phyloP scores from a whole-genome alignment of 2,888 invertebrate species.

The Drosophila paucipuncta region DNA sequence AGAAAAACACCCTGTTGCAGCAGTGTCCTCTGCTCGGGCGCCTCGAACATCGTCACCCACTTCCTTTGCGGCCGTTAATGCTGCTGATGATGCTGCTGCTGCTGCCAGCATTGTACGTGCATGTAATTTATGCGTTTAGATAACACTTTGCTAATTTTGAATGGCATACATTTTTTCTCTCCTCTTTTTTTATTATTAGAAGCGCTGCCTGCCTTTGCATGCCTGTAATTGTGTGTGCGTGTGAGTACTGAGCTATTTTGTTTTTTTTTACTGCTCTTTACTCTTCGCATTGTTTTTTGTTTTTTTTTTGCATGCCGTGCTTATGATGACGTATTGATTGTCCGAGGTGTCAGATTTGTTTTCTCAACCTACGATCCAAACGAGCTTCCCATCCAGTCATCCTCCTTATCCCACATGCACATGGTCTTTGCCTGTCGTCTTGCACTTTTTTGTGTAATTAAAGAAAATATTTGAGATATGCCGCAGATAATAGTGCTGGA shows the following conservation, averaged over 20 bases:
- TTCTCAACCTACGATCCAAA: slow-evolving; percentile 52
- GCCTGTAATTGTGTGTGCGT: slow-evolving; percentile 79
- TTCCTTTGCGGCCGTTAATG: slow-evolving; percentile 27
- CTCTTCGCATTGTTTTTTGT: background rate
- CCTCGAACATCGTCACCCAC: slow-evolving; percentile 56
- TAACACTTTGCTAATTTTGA: slow-evolving; percentile 82
- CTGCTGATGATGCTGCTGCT: slow-evolving; percentile 3
- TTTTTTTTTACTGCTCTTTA: slow-evolving; percentile 12
- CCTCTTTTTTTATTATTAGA: slow-evolving; percentile 50
- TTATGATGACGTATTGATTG: slow-evolving; percentile 81
- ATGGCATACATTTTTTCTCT: slow-evolving; percentile 75
- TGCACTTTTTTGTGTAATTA: slow-evolving; percentile 72
- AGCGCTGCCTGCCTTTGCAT: slow-evolving; percentile 48
- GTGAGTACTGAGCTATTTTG: slow-evolving; percentile 56
- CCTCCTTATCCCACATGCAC: slow-evolving; percentile 27
- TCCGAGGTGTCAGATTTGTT: slow-evolving; percentile 80
- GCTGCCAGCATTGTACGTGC: slow-evolving; percentile 73
- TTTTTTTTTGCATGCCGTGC: slow-evolving; percentile 62
- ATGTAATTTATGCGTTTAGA: slow-evolving; percentile 82
- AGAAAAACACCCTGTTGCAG: slow-evolving; percentile 33
- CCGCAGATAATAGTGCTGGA: slow-evolving; percentile 80
- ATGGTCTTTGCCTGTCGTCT: slow-evolving; percentile 28
- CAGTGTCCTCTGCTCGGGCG: slow-evolving; percentile 29
- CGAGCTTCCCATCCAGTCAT: slow-evolving; percentile 10
- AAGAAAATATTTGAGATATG: slow-evolving; percentile 81